Percentiles rank a stretch among this genome's conserved stretches.
phyloP scores from a whole-genome alignment of 2,888 invertebrate genomes.

The Ethmia dodecea region DNA sequence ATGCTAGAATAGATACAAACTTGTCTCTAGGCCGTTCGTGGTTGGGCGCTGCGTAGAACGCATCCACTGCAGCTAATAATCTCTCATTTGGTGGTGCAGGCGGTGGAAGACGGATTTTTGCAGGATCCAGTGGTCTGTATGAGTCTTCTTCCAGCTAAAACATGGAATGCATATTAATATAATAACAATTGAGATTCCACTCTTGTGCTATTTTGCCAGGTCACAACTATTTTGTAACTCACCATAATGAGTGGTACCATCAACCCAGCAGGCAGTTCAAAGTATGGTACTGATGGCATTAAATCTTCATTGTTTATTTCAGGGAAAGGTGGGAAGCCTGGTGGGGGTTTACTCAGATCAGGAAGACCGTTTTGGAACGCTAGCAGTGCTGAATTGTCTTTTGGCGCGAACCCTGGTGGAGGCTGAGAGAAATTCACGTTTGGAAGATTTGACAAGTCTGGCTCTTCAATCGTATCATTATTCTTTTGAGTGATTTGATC shows the following conservation, averaged over 20 bases:
- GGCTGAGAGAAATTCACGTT: conserved; percentile 70
- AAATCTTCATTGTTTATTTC: conserved; percentile 81
- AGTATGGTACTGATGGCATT: conserved; percentile 95
- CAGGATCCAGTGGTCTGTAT: conserved; percentile 94
- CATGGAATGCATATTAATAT: too few species aligned
- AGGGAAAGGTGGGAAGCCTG: conserved; percentile 81
- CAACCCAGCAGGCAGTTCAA: conserved; percentile 96
- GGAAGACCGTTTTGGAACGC: conserved; percentile 82
- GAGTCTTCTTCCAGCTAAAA: conserved; percentile 89
- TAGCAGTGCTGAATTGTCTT: conserved; percentile 37
- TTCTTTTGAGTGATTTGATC: conserved; percentile 53
- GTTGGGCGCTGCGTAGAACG: conserved; percentile 96
- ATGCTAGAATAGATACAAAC: conserved; percentile 65
- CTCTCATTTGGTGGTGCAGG: conserved; percentile 97
- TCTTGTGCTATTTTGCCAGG: too few species aligned
- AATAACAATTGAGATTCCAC: neutral
- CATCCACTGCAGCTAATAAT: conserved; percentile 94
- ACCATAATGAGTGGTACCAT: conserved; percentile 98
- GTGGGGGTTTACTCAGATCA: conserved; percentile 92
- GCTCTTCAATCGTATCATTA: conserved; percentile 43
- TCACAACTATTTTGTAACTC: too few species aligned
- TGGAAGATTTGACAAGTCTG: conserved; percentile 51
- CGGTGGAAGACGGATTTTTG: conserved; percentile 93
- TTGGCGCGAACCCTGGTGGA: conserved; percentile 57
- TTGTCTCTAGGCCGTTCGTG: conserved; percentile 97